phyloP scores from a whole-genome alignment of 2,113 vertebrate genomes.

The Perognathus longimembris region DNA sequence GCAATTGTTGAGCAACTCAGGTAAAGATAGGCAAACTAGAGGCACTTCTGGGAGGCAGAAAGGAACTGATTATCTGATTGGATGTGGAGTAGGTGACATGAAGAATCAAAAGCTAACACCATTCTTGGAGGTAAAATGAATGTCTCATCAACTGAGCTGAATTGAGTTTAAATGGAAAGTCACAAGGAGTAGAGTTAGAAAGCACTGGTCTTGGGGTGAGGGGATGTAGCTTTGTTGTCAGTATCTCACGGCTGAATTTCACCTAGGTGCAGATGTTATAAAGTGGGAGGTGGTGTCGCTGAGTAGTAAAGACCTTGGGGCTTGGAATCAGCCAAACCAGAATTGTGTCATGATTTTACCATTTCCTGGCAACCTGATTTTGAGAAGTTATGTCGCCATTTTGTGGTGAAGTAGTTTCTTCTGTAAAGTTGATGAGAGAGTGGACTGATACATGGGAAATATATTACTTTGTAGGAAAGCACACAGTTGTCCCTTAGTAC shows the following conservation, averaged over 20 bases:
- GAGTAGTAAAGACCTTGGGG: background rate
- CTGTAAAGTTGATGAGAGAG: background rate
- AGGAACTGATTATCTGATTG: background rate
- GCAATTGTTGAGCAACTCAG: background rate
- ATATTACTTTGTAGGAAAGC: constrained; percentile 44
- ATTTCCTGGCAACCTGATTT: constrained; percentile 24
- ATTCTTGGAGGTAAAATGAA: background rate
- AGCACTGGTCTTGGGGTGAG: background rate
- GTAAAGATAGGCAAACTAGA: background rate
- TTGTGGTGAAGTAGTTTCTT: constrained; percentile 34
- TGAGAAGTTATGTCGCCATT: background rate
- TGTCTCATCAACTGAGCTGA: background rate
- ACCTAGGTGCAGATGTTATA: background rate
- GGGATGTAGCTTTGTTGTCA: background rate
- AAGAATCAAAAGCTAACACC: background rate
- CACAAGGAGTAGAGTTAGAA: background rate
- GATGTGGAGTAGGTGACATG: background rate
- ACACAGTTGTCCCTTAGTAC: background rate
- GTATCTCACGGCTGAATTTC: background rate
- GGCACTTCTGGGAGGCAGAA: background rate
- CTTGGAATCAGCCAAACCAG: constrained; percentile 2
- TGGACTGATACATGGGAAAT: constrained; percentile 39
- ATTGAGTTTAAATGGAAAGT: background rate
- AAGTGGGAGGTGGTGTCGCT: constrained; percentile 13
- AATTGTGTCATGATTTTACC: constrained; percentile 7